These are phyloP conservation scores for Lepidochrysops patricia DNA, from an alignment of 2,888 invertebrate species.

Conservation along the genomic window DNA sequence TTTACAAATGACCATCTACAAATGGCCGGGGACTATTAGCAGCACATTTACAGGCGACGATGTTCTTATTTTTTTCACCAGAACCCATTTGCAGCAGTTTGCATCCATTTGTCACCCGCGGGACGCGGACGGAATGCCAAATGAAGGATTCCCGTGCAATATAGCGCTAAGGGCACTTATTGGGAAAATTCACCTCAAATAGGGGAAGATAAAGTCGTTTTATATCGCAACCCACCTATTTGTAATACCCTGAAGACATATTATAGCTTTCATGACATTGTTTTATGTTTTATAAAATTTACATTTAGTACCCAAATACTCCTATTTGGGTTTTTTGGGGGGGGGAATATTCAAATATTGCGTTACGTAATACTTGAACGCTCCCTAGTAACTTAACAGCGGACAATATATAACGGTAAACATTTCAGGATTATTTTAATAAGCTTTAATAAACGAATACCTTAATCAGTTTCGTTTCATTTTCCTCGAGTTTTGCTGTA, in stretches of 20 bases:
- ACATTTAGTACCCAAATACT: too few relatives aligned
- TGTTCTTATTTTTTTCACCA: slow-evolving; percentile 53
- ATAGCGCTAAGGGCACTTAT: not conserved
- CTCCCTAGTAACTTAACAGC: too few relatives aligned
- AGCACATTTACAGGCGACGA: slow-evolving; percentile 41
- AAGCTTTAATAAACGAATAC: not conserved
- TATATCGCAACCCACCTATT: too few relatives aligned
- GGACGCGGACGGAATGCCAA: slow-evolving; percentile 47
- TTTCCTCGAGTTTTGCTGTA: not conserved
- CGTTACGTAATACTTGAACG: too few relatives aligned
- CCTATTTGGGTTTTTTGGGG: too few relatives aligned
- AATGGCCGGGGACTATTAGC: slow-evolving; percentile 44
- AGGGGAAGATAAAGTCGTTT: too few relatives aligned
- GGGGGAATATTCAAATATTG: too few relatives aligned
- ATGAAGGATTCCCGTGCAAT: slow-evolving; percentile 31
- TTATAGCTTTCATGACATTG: too few relatives aligned
- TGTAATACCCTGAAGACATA: too few relatives aligned
- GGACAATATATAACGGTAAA: too few relatives aligned
- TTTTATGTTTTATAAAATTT: too few relatives aligned
- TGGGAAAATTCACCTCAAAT: not conserved
- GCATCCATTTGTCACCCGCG: slow-evolving; percentile 66
- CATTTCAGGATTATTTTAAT: not conserved
- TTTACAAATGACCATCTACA: slow-evolving; percentile 5
- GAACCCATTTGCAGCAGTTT: too few relatives aligned
- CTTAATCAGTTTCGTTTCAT: not conserved